Base-by-base conservation (phyloP, 2,113 vertebrate genomes). In the Microcebus tavaratra region DNA sequence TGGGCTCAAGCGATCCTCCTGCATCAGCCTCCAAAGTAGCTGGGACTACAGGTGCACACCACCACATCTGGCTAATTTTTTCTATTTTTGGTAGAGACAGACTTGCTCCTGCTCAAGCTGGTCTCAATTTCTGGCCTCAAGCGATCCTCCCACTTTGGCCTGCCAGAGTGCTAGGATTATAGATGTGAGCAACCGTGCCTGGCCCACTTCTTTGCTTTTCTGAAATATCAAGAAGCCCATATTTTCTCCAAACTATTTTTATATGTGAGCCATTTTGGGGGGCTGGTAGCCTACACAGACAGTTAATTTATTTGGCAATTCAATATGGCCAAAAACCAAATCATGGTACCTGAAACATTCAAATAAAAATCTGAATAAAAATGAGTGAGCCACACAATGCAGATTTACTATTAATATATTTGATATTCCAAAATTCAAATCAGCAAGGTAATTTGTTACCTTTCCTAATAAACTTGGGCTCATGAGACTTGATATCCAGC, bases 231-330 rank as follows among this genome's bases (percentile, higher is more conserved):
- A 86, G 42, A 93, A 92, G 63, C 4, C 20, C 20, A 72, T 3
- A 59, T 63, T 89, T 96, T 92, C 61, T 94, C 29, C 20, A 93
- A 93, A 85, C 83, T 73, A 91, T 59, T 88, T 61, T 67, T 84
- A 2, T 39, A 8, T 29, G 5, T 73, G 18, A 1, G 34, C 17
- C 2, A 27, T 61, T 94, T 88, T 70, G 21, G 29, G 57, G 57
- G 8, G 27, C 50, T 39, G 42, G 88, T 45, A n/a, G 0, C 42
- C 17, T 78, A 93, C 53, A 31, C 12, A 82, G 57, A 75, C 0
- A 86, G 3, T 91, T 91, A 48, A 10, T 63, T 48, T 91, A 83
- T 63, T 17, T 81, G 31, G 61, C 36, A 82, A 79, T 59, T 94
- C 17, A 63, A 0, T 79, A 45, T 45, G 21, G 21, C 48, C n/a